Evolutionary conservation across 2,888 invertebrate genomes (phyloP).

Genomic region (Ormyrus rosae): DNA sequence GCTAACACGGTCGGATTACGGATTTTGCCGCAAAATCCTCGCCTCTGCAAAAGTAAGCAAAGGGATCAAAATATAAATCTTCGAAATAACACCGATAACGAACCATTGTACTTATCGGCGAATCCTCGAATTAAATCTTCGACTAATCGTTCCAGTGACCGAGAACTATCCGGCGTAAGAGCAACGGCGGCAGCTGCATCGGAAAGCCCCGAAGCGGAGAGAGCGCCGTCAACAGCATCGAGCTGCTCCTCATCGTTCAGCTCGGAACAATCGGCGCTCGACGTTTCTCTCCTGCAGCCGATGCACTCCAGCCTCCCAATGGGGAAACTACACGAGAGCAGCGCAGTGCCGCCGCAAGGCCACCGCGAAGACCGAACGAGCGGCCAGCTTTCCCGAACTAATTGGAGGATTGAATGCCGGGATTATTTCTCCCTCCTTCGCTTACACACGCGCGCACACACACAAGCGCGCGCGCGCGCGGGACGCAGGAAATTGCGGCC

Average conservation of each 20-base stretch:
- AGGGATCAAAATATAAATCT: too few species aligned
- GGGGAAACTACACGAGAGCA: background rate
- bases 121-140: too few species aligned
- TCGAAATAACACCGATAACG: too few species aligned
- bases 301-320: background rate
- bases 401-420: constrained; percentile 51
- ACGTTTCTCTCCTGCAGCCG: background rate
- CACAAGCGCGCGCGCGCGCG: background rate
- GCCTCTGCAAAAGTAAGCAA: too few species aligned
- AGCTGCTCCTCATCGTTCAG: constrained; percentile 29
- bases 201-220: too few species aligned
- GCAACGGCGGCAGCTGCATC: too few species aligned
- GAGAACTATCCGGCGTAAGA: too few species aligned
- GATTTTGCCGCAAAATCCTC: too few species aligned
- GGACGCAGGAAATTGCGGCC: constrained; percentile 31
- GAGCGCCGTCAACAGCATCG: background rate
- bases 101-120: too few species aligned
- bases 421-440: constrained; percentile 14
- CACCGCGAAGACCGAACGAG: constrained; percentile 10
- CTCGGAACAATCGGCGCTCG: constrained; percentile 19
- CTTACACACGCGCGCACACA: too few species aligned
- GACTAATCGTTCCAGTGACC: too few species aligned
- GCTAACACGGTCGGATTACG: too few species aligned
- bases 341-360: background rate
- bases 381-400: constrained; percentile 56